Evolutionary conservation across 2,797 vertebrate genomes (phyloP).

Genomic region (Scomberomorus guttatus): DNA sequence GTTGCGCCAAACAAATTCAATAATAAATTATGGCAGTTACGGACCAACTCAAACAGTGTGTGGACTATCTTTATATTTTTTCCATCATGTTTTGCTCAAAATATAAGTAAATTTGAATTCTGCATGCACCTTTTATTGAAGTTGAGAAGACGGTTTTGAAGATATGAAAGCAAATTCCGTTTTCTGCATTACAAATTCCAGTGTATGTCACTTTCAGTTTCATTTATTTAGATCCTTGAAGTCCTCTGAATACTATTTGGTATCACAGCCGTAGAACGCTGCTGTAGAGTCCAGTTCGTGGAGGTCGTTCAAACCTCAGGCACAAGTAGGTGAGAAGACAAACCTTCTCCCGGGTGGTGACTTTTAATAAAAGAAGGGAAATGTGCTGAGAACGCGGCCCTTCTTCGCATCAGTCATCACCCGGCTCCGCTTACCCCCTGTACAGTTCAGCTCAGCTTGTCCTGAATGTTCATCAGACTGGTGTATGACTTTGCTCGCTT

Average conservation of each 20-base stretch:
- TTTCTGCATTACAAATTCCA: slow-evolving; percentile 16
- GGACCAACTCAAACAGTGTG: neutral
- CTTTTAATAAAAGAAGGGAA: neutral
- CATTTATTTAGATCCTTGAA: slow-evolving; percentile 3
- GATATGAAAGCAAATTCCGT: slow-evolving; percentile 16
- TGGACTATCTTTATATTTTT: neutral
- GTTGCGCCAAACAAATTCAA: neutral
- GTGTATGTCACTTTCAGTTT: slow-evolving; percentile 16
- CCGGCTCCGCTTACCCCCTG: neutral
- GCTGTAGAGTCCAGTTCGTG: slow-evolving; percentile 18
- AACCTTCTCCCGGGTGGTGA: slow-evolving; percentile 4
- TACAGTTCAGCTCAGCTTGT: slow-evolving; percentile 91
- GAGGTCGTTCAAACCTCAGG: slow-evolving; percentile 29
- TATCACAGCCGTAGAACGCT: neutral
- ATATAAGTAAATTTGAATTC: neutral
- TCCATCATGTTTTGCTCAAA: neutral
- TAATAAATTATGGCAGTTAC: neutral
- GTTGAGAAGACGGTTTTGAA: neutral
- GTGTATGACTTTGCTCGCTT: slow-evolving; percentile 92
- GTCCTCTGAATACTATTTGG: slow-evolving; percentile 34
- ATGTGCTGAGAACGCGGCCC: neutral
- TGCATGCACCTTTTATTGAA: neutral
- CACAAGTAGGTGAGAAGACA: neutral
- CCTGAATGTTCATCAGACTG: slow-evolving; percentile 93
- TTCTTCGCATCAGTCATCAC: neutral